Evolutionary conservation across 1,140 invertebrate genomes (phyloP).

Genomic region (Oreohelix idahoensis): DNA sequence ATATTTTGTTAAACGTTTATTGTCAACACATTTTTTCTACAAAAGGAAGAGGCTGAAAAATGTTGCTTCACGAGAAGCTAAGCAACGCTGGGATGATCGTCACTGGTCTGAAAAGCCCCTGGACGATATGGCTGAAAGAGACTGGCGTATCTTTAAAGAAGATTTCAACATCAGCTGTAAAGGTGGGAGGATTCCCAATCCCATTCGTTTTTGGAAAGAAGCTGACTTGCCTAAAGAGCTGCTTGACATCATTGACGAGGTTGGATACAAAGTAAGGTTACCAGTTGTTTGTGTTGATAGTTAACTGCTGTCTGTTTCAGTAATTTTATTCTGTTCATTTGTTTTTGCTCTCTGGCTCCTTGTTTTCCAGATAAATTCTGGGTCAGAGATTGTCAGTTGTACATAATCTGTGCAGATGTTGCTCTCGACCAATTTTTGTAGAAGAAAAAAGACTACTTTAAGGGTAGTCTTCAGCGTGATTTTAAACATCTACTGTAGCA

Average conservation of each 20-base stretch:
- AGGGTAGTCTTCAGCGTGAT: too few relatives aligned
- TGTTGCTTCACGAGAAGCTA: slow-evolving; percentile 95
- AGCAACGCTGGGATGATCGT: slow-evolving; percentile 98
- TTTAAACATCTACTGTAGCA: too few relatives aligned
- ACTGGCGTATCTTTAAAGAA: slow-evolving; percentile 99
- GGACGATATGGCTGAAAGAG: slow-evolving; percentile 97
- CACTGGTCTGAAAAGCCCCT: slow-evolving; percentile 98
- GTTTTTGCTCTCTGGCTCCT: not conserved
- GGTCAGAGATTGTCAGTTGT: too few relatives aligned
- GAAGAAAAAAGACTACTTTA: too few relatives aligned
- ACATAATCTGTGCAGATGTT: too few relatives aligned
- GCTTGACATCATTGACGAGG: slow-evolving; percentile 93
- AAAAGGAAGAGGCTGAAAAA: slow-evolving; percentile 88
- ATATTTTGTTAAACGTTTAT: not conserved
- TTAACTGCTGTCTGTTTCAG: not conserved
- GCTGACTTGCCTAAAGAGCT: slow-evolving; percentile 92
- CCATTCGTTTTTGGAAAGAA: slow-evolving; percentile 95
- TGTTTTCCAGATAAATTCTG: not conserved
- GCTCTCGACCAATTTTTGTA: too few relatives aligned
- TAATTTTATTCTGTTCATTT: too few relatives aligned
- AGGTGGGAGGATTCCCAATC: slow-evolving; percentile 96
- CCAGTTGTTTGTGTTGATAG: not conserved
- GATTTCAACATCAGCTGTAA: slow-evolving; percentile 99
- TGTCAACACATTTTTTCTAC: slow-evolving; percentile 33
- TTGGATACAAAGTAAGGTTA: slow-evolving; percentile 86